Conservation (phyloP, 2,113 vertebrate species). For the Coptodon bakossiorum region DNA sequence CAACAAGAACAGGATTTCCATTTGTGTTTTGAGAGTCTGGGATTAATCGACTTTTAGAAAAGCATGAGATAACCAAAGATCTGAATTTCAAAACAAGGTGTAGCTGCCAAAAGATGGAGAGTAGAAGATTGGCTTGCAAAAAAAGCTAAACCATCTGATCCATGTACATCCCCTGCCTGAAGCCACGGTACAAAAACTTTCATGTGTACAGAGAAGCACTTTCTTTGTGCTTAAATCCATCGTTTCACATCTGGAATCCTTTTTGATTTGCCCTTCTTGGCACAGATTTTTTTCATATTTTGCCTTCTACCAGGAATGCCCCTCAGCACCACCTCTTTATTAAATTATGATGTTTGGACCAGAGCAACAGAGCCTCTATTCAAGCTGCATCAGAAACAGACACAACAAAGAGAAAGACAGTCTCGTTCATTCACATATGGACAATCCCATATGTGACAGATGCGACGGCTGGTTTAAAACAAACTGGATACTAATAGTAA, state of each 20-base stretch:
- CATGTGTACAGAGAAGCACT: not conserved
- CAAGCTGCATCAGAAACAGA: constrained; percentile 12
- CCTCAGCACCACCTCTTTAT: not conserved
- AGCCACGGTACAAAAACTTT: constrained; percentile 1
- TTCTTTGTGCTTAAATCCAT: not conserved
- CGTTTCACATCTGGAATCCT: not conserved
- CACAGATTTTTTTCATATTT: not conserved
- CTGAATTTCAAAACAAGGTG: not conserved
- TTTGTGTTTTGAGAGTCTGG: not conserved
- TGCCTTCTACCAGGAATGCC: not conserved
- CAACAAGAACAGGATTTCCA: not conserved
- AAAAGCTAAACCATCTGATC: constrained; percentile 6
- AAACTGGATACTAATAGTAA: not conserved
- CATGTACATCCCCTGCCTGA: constrained; percentile 13
- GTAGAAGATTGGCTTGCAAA: not conserved
- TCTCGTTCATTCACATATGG: not conserved
- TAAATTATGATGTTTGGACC: constrained; percentile 1
- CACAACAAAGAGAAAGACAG: not conserved
- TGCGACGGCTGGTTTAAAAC: not conserved
- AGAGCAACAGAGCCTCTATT: constrained; percentile 24
- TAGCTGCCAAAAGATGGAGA: not conserved
- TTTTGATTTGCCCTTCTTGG: not conserved
- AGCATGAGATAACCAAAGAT: not conserved
- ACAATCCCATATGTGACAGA: not conserved
- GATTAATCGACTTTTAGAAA: not conserved